Evolutionary conservation across 2,797 vertebrate species (phyloP).

Genomic region (Anas flavirostris): DNA sequence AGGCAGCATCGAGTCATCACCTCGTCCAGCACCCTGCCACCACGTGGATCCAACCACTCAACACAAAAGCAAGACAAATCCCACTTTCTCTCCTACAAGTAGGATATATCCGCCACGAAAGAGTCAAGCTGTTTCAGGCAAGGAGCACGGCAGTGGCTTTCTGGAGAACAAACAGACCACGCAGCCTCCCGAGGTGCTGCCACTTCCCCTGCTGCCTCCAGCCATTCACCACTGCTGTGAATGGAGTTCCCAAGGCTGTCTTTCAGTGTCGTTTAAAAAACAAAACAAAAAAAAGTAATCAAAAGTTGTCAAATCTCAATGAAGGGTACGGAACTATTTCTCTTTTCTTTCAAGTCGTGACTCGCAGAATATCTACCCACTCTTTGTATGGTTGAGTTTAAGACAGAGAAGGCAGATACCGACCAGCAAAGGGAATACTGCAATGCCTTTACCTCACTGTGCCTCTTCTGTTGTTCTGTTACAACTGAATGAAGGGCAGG

Average conservation of each 20-base stretch:
- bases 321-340: background rate
- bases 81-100: background rate
- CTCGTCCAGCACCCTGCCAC: conserved; percentile 13
- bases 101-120: background rate
- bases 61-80: background rate
- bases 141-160: background rate
- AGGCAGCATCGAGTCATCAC: background rate
- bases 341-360: background rate
- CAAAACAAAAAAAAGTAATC: background rate
- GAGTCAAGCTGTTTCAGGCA: background rate
- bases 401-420: conserved; percentile 26
- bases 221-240: background rate
- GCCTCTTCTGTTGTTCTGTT: conserved; percentile 70
- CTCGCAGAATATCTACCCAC: background rate
- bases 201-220: background rate
- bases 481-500: conserved; percentile 66
- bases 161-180: background rate
- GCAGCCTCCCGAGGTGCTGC: background rate
- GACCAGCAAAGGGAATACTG: conserved; percentile 20
- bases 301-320: background rate
- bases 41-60: background rate
- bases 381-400: background rate
- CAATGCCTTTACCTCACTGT: conserved; percentile 73
- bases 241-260: background rate
- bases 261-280: background rate